Percentiles rank a stretch among this genome's conserved stretches.
Evolutionary conservation across 2,797 vertebrate species (phyloP).

Genomic region (Atherinosoma microstoma): DNA sequence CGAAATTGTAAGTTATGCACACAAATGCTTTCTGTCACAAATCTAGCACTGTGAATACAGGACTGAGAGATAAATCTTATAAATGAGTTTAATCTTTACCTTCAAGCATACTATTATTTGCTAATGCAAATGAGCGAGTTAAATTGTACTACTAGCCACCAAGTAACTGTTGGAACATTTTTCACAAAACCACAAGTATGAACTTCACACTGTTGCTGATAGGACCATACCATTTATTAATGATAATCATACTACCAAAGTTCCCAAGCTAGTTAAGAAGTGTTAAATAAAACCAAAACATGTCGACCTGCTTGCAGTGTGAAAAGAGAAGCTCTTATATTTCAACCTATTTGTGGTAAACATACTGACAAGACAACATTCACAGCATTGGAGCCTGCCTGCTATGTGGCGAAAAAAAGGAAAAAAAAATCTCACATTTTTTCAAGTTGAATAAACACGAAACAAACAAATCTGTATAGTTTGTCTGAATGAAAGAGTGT

Average conservation of each 20-base stretch:
- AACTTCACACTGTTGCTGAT: not conserved
- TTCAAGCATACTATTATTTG: not conserved
- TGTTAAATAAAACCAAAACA: not conserved
- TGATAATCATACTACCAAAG: not conserved
- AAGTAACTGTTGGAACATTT: not conserved
- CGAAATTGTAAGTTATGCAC: not conserved
- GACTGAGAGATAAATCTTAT: not conserved
- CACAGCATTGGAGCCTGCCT: not conserved
- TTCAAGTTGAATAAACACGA: slow-evolving; percentile 59
- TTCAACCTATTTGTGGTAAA: not conserved
- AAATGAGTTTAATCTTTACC: not conserved
- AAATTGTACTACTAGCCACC: too few species aligned
- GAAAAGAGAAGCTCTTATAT: not conserved
- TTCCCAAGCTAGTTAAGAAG: not conserved
- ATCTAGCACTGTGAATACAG: not conserved
- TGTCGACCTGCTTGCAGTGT: not conserved
- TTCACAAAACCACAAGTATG: not conserved
- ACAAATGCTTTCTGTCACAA: too few species aligned
- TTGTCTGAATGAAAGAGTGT: slow-evolving; percentile 61
- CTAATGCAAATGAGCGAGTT: not conserved
- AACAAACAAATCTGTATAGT: slow-evolving; percentile 61
- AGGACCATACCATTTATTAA: not conserved
- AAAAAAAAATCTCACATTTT: slow-evolving; percentile 26
- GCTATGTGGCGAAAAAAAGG: not conserved
- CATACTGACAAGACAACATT: not conserved